Evolutionary conservation across 2,113 vertebrate genomes (phyloP), one percentile per base, ranked within the genome.

Genomic region (Pterocles gutturalis): DNA sequence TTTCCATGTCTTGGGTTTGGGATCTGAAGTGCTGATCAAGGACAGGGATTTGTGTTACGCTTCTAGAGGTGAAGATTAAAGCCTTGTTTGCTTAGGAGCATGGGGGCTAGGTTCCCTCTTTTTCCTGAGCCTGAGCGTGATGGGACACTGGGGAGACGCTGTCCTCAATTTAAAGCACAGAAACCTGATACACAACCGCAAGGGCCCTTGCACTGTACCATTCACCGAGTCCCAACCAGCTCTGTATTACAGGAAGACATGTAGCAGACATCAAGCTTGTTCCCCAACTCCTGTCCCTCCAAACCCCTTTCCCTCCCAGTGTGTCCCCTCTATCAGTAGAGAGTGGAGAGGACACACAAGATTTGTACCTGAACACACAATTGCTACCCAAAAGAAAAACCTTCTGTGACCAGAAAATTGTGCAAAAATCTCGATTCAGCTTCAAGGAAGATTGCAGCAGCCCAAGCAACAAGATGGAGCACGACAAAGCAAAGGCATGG

Each of bases 231-330:
- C 58, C 64, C 43, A 81, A 13, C 7, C 31, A 48, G 24, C 20
- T 46, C 73, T 55, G 13, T 33, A 6, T 43, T 31, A 2, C 54
- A 36, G 25, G 41, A 58, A 49, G 51, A 46, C 3, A 5, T 11
- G 5, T 3, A 51, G 29, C 29, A 85, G 29, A 41, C 41, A 41
- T 41, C 41, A 41, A 34, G 19, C 1, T 58, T 46, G 60, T 24
- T 5, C 36, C 24, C 19, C 2, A 4, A 33, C 21, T 2, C 1
- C 66, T 11, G 1, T 43, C 21, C 22, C 13, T 62, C 31, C 45
- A 65, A 77, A 22, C 13, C 31, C 31, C 14, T 69, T 82, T 46
- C 18, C 14, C 19, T 62, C 61, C 45, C 20, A 33, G 3, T 7
- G 24, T 34, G 11, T 54, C 33, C 17, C 14, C 22, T 51, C 25